Evolutionary conservation across 2,113 vertebrate genomes (phyloP).

Genomic region (Arvicanthis niloticus): DNA sequence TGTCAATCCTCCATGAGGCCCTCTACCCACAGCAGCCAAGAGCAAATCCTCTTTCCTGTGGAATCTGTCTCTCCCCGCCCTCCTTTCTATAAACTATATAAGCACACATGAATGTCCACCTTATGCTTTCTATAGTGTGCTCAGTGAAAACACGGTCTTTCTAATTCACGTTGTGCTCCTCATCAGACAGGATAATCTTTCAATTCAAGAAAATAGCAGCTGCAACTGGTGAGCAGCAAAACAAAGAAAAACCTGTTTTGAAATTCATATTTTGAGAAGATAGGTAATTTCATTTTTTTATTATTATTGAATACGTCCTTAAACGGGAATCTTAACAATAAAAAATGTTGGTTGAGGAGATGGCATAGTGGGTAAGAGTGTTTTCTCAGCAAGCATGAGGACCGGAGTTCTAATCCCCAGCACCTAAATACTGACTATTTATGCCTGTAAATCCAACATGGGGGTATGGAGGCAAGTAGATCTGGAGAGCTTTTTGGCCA

Average conservation of each 20-base stretch:
- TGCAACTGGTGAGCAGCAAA: neutral
- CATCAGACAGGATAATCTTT: neutral
- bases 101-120: neutral
- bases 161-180: neutral
- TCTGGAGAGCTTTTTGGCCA: neutral
- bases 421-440: neutral
- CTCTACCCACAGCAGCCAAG: neutral
- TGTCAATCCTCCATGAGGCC: neutral
- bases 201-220: neutral
- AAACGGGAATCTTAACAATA: conserved; percentile 1
- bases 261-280: conserved; percentile 26
- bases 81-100: neutral
- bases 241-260: neutral
- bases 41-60: neutral
- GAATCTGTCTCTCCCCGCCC: neutral
- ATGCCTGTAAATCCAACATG: neutral
- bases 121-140: neutral
- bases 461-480: neutral
- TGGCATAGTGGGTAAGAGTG: too few relatives aligned
- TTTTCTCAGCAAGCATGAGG: neutral
- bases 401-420: too few relatives aligned
- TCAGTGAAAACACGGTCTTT: neutral
- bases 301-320: conserved; percentile 4
- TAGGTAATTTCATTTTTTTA: neutral
- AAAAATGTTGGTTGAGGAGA: too few relatives aligned